phyloP scores from a whole-genome alignment of 2,797 vertebrate species.

The Tolypeutes matacus region DNA sequence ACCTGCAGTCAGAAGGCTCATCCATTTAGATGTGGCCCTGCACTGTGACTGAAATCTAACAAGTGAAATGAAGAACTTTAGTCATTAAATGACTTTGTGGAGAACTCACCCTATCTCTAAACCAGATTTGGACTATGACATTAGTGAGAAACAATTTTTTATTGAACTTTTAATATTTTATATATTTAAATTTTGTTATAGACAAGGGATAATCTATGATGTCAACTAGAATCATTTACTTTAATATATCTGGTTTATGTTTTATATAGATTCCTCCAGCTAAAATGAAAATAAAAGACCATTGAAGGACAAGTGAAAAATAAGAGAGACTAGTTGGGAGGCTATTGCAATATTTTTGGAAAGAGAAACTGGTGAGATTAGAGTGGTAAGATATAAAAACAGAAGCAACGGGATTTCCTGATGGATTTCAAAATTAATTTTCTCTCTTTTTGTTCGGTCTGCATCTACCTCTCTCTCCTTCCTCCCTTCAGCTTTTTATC shows the following conservation, averaged over 20 bases:
- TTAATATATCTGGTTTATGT: not conserved
- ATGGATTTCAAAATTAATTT: slow-evolving; percentile 8
- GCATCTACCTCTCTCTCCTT: not conserved
- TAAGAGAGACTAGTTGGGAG: not conserved
- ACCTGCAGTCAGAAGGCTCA: not conserved
- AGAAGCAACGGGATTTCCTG: not conserved
- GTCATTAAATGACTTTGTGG: not conserved
- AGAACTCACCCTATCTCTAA: not conserved
- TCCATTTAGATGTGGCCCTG: not conserved
- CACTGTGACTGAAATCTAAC: not conserved
- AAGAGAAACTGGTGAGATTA: not conserved
- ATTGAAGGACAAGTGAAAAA: not conserved
- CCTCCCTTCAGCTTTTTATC: not conserved
- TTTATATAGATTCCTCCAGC: not conserved
- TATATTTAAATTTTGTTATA: not conserved
- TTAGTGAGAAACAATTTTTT: not conserved
- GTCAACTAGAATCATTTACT: not conserved
- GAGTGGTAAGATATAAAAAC: not conserved
- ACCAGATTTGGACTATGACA: not conserved
- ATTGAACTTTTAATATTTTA: slow-evolving; percentile 1
- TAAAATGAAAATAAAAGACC: slow-evolving; percentile 10
- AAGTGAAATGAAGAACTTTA: not conserved
- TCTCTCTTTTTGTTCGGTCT: not conserved
- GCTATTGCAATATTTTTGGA: not conserved
- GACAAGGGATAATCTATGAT: not conserved